Evolutionary conservation across 2,888 invertebrate species (phyloP).

Genomic region (Aplocera efformata): DNA sequence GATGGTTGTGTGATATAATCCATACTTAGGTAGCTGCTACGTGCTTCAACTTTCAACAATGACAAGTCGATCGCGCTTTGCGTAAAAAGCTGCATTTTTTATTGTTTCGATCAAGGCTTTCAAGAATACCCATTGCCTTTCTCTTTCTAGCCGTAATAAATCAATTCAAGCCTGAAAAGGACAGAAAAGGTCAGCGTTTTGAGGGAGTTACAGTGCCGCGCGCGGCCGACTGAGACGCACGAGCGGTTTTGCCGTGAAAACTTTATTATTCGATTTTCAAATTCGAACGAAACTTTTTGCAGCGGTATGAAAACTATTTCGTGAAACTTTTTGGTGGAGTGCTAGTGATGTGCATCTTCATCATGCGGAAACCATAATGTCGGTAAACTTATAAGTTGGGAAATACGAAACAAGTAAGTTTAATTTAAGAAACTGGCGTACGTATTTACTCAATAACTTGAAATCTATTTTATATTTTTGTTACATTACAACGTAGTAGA

Average conservation of each 20-base stretch:
- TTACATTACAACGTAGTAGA: too few relatives aligned
- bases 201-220: constrained; percentile 34
- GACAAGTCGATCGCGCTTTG: constrained; percentile 15
- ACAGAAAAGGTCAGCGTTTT: constrained; percentile 32
- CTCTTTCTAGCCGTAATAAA: constrained; percentile 26
- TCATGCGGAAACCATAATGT: too few relatives aligned
- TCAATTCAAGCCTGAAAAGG: constrained; percentile 29
- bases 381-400: too few relatives aligned
- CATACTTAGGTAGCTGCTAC: not conserved
- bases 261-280: constrained; percentile 14
- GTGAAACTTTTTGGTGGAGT: too few relatives aligned
- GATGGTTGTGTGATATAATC: too few relatives aligned
- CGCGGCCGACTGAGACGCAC: constrained; percentile 53
- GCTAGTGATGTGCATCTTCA: too few relatives aligned
- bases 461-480: too few relatives aligned
- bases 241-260: constrained; percentile 33
- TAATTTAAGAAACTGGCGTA: too few relatives aligned
- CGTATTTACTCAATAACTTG: too few relatives aligned
- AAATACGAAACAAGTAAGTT: too few relatives aligned
- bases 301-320: too few relatives aligned
- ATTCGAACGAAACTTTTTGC: too few relatives aligned
- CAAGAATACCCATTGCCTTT: constrained; percentile 29
- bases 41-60: constrained; percentile 3
- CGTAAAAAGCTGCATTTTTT: constrained; percentile 34
- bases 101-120: constrained; percentile 31